phyloP scores from a whole-genome alignment of 2,888 invertebrate genomes.

The Himalopsyche japonica region DNA sequence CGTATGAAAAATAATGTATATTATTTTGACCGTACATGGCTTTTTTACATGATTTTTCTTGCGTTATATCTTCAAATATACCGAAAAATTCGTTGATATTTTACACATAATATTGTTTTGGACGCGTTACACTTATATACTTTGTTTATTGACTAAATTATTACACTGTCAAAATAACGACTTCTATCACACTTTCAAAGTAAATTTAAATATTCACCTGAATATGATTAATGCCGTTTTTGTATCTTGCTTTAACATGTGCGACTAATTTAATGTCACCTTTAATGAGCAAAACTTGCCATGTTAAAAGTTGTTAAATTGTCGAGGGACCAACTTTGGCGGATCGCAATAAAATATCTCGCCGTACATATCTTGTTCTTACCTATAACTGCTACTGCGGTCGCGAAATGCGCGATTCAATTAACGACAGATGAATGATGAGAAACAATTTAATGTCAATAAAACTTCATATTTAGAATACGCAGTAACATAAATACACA shows the following conservation, averaged over 20 bases:
- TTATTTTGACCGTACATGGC: no score
- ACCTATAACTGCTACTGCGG: neutral
- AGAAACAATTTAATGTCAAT: neutral
- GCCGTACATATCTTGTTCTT: neutral
- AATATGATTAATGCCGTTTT: neutral
- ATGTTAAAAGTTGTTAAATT: slow-evolving; percentile 39
- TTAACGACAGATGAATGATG: neutral
- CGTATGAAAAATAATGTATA: no score
- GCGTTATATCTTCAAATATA: no score
- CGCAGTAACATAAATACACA: no score
- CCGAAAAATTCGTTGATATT: no score
- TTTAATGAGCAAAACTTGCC: slow-evolving; percentile 37
- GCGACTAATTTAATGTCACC: slow-evolving; percentile 31
- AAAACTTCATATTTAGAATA: no score
- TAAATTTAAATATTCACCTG: neutral
- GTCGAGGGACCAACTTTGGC: slow-evolving; percentile 34
- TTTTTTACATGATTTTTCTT: no score
- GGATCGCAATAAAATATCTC: slow-evolving; percentile 33
- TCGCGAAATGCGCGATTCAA: neutral
- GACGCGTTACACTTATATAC: no score
- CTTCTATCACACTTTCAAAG: neutral
- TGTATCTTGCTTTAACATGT: neutral
- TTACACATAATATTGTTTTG: no score
- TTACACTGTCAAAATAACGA: neutral
- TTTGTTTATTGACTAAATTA: no score